Conservation (phyloP, 2,888 invertebrate species). For the Pemphredon lugubris region DNA sequence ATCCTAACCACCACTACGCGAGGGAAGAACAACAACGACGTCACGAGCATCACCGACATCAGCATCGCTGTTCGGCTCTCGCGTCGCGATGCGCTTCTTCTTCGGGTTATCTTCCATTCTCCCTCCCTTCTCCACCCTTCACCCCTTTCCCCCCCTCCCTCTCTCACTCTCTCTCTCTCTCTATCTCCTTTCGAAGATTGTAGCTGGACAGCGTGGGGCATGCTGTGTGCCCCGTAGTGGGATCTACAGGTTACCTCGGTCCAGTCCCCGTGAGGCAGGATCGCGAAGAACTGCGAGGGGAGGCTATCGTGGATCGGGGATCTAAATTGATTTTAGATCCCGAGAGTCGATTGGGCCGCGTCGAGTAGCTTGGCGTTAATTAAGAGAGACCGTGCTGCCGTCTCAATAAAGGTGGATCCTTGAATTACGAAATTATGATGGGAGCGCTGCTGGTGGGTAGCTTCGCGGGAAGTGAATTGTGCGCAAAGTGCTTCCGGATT, state of each 20-base stretch:
- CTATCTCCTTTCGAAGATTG: constrained; percentile 27
- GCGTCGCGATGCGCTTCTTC: constrained; percentile 9
- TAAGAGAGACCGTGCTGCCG: constrained; percentile 71
- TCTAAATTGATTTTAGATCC: constrained; percentile 77
- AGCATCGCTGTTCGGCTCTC: constrained; percentile 9
- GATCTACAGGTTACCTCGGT: constrained; percentile 23
- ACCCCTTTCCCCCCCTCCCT: constrained; percentile 17
- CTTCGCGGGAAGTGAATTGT: constrained; percentile 6
- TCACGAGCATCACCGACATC: constrained; percentile 25
- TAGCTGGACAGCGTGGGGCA: constrained; percentile 25
- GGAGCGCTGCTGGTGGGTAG: constrained; percentile 27
- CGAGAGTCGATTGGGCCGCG: constrained; percentile 67
- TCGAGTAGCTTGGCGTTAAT: constrained; percentile 72
- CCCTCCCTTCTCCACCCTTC: constrained; percentile 4
- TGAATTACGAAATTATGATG: constrained; percentile 63
- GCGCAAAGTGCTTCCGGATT: constrained; percentile 44
- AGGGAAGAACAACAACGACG: constrained; percentile 18
- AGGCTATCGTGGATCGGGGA: constrained; percentile 67
- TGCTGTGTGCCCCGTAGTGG: constrained; percentile 23
- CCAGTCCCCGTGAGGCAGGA: constrained; percentile 33
- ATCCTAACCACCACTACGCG: constrained; percentile 58
- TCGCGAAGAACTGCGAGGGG: constrained; percentile 25
- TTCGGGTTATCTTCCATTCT: constrained; percentile 17
- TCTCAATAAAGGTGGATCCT: constrained; percentile 71
- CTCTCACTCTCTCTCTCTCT: neutral